Conservation (phyloP, 2,797 vertebrate genomes). For the Acipenser ruthenus region DNA sequence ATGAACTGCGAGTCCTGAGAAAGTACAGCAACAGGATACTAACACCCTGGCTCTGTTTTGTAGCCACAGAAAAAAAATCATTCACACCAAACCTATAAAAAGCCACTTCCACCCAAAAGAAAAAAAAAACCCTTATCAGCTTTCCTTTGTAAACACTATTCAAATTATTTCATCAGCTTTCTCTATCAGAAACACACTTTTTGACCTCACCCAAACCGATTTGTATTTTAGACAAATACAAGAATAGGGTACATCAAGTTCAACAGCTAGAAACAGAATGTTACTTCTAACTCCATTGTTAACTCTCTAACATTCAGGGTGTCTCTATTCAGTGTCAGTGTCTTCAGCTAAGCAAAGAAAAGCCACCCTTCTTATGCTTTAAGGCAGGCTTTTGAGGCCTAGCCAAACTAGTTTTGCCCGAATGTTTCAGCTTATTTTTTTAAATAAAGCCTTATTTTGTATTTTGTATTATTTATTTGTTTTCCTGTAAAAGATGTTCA, state of each 20-base stretch:
- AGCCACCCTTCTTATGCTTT: neutral
- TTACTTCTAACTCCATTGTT: neutral
- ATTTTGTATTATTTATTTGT: too few relatives aligned
- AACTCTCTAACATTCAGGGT: slow-evolving; percentile 18
- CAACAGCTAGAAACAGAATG: too few relatives aligned
- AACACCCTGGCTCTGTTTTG: slow-evolving; percentile 27
- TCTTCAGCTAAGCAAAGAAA: too few relatives aligned
- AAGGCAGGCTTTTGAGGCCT: too few relatives aligned
- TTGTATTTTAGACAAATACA: too few relatives aligned
- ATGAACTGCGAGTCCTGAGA: slow-evolving; percentile 1
- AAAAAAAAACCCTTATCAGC: slow-evolving; percentile 33
- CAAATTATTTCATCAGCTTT: slow-evolving; percentile 11
- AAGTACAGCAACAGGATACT: slow-evolving; percentile 33
- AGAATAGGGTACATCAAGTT: too few relatives aligned
- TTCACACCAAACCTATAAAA: slow-evolving; percentile 28
- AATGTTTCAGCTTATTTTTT: too few relatives aligned
- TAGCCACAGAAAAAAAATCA: slow-evolving; percentile 22
- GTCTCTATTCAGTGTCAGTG: too few relatives aligned
- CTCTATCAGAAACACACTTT: too few relatives aligned
- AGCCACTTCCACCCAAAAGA: slow-evolving; percentile 38
- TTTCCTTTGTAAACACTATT: slow-evolving; percentile 31
- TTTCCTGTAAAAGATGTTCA: too few relatives aligned
- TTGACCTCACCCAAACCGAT: too few relatives aligned
- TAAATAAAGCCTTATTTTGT: too few relatives aligned
- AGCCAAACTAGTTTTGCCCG: neutral